Evolutionary conservation across 2,113 vertebrate genomes (phyloP).

Genomic region (Glaucomys volans): DNA sequence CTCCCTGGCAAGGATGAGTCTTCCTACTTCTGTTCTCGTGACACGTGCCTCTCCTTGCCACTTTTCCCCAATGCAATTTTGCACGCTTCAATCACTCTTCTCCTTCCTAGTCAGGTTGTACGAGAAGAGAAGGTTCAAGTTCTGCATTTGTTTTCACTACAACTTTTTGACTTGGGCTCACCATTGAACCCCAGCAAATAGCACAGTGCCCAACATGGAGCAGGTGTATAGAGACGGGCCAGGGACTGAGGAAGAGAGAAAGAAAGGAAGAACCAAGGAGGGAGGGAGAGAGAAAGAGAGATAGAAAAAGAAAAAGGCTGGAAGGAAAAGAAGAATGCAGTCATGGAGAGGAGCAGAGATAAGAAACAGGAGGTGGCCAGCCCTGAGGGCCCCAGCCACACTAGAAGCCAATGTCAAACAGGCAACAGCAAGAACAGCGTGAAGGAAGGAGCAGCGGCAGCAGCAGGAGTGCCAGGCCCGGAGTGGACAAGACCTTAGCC

Average conservation of each 20-base stretch:
- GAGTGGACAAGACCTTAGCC: no score
- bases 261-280: background rate
- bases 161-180: background rate
- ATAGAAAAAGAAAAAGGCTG: background rate
- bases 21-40: background rate
- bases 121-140: background rate
- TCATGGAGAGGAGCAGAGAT: slow-evolving; percentile 49
- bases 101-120: no score
- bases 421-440: background rate
- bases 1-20: background rate
- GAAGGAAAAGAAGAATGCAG: background rate
- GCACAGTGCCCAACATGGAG: background rate
- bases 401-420: background rate
- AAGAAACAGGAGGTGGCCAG: slow-evolving; percentile 52
- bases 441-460: background rate
- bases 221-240: background rate
- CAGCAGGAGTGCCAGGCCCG: background rate
- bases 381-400: background rate
- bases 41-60: background rate
- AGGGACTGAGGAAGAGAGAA: background rate
- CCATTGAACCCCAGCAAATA: background rate
- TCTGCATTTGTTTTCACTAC: background rate
- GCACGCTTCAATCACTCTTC: background rate
- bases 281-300: background rate
- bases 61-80: background rate